Base-by-base conservation (phyloP, 2,113 vertebrate species). In the Melierax canorus region DNA sequence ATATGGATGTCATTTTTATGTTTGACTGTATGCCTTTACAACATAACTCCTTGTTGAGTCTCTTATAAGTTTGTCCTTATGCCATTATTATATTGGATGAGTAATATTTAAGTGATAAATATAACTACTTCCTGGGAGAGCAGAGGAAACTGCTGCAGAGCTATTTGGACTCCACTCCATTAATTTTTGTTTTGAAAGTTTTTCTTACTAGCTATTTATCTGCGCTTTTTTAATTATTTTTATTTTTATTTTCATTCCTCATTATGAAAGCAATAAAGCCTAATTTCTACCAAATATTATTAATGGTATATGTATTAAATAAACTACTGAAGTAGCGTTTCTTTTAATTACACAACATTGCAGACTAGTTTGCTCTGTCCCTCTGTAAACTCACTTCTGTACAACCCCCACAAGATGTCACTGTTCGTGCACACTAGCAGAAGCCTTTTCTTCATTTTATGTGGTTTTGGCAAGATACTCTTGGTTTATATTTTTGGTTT, bases 231-330 rank as follows among this genome's bases (percentile, higher is more conserved):
- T 39, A 46, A 17, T 41, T 39, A 27, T 27, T 53, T 80, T 68
- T 60, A 50, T 39, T 43, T 23, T 30, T 56, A 60, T 62, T 95
- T 96, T 80, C 68, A 94, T 94, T 96, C 69, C 73, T 97, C 94
- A 93, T 97, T 96, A 96, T 91, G 97, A 97, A 97, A 98, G 98
- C 98, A 98, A 98, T 98, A 98, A 98, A 98, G 78, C 94, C 91
- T 97, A 73, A 97, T 98, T 98, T 97, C 91, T 98, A 97, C 92
- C 89, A 97, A 96, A 95, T 93, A 73, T 51, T 88, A 68, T 71
- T 91, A 90, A 90, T 92, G 64, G 80, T 88, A 92, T 74, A 86
- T 95, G 73, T 97, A 92, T 95, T 96, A 83, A 96, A 92, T 95
- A 48, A 96, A 86, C 34, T 86, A 53, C 24, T 83, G 68, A 81